These are phyloP conservation scores for Serripes groenlandicus DNA, from an alignment of 2,888 invertebrate genomes.

Conservation along the genomic window DNA sequence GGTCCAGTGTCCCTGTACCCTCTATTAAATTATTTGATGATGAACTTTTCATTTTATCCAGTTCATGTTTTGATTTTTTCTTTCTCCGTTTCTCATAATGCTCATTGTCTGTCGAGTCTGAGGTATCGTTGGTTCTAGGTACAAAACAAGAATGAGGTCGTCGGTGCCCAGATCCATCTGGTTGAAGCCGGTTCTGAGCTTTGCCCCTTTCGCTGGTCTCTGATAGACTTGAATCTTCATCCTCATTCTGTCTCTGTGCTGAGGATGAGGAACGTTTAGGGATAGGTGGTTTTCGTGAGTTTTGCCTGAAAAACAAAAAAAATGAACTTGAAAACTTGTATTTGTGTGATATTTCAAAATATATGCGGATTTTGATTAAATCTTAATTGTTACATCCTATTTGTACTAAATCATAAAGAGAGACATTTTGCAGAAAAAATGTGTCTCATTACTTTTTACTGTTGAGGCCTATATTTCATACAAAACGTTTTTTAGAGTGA, in stretches of 20 bases:
- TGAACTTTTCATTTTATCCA: constrained; percentile 80
- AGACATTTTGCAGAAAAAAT: too few species aligned
- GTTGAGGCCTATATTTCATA: too few species aligned
- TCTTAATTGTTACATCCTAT: too few species aligned
- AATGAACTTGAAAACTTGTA: too few species aligned
- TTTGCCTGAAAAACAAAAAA: not conserved
- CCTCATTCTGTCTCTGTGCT: constrained; percentile 16
- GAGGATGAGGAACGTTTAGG: constrained; percentile 7
- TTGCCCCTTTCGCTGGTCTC: constrained; percentile 53
- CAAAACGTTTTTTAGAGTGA: too few species aligned
- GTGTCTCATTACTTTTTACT: too few species aligned
- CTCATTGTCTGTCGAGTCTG: constrained; percentile 82
- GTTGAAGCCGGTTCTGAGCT: constrained; percentile 42
- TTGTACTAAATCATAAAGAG: too few species aligned
- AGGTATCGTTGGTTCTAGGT: constrained; percentile 67
- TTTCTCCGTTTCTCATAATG: constrained; percentile 64
- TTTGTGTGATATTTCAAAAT: too few species aligned
- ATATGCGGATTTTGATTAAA: too few species aligned
- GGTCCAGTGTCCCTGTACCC: constrained; percentile 20
- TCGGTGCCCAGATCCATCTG: constrained; percentile 23
- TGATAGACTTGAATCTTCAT: constrained; percentile 63
- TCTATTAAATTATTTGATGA: constrained; percentile 74
- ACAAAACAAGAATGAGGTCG: constrained; percentile 58
- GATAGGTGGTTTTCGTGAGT: not conserved
- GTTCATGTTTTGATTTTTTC: constrained; percentile 73